Evolutionary conservation across 2,113 vertebrate species (phyloP).

Genomic region (Baryphthengus martii): DNA sequence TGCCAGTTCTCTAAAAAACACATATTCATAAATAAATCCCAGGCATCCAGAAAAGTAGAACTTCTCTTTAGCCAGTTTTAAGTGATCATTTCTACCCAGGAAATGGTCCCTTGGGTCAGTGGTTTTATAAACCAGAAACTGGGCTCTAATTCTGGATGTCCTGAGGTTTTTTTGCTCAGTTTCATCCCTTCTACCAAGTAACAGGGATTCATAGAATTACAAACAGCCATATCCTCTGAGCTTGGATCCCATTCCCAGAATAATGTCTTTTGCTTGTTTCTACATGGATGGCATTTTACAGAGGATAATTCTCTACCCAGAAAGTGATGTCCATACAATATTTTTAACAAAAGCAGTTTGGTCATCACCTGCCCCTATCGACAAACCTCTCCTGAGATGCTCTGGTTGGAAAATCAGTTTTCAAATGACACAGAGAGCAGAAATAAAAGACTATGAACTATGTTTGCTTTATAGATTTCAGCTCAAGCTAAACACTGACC

Average conservation of each 20-base stretch:
- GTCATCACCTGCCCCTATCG: background rate
- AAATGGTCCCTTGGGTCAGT: background rate
- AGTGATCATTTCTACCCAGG: background rate
- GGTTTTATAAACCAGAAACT: background rate
- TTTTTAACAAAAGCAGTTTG: background rate
- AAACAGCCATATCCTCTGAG: background rate
- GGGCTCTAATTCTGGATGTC: background rate
- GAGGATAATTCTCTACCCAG: background rate
- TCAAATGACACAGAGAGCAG: background rate
- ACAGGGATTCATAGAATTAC: background rate
- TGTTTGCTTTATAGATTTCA: background rate
- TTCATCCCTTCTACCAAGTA: background rate
- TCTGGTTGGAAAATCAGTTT: background rate
- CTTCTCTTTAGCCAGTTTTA: background rate
- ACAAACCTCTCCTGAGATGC: background rate
- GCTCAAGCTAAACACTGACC: background rate
- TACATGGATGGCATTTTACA: background rate
- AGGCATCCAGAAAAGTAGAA: background rate
- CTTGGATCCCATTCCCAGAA: background rate
- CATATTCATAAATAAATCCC: accelerated
- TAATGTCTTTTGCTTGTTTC: background rate
- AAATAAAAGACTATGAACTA: background rate
- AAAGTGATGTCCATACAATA: background rate
- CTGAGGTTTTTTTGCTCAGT: background rate
- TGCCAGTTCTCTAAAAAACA: background rate